Conservation (phyloP, 2,113 vertebrate species). For the Psittacula cyanocephala region DNA sequence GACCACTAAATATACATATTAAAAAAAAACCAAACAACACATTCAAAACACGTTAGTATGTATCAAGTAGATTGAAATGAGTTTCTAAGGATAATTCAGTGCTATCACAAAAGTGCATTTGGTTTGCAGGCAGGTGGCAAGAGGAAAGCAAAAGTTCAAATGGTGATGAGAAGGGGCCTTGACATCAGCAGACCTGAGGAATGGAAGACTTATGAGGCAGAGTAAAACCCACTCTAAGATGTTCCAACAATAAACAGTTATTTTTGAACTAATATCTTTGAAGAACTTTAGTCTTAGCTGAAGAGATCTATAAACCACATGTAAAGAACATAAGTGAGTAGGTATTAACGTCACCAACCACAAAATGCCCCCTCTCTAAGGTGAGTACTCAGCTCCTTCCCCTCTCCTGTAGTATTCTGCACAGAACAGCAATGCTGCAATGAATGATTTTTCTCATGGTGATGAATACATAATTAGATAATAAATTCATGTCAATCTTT, state of each 20-base stretch:
- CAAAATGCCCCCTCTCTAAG: neutral
- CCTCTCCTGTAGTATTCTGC: neutral
- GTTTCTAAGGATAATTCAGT: neutral
- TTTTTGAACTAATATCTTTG: neutral
- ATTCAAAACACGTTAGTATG: conserved; percentile 7
- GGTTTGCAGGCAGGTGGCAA: neutral
- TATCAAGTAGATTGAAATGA: conserved; percentile 6
- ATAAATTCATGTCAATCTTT: neutral
- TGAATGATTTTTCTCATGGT: neutral
- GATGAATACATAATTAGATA: neutral
- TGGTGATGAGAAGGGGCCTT: neutral
- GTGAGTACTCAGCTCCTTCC: neutral
- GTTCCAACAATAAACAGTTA: neutral
- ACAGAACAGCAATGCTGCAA: neutral
- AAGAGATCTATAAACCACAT: neutral
- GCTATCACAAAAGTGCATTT: conserved; percentile 22
- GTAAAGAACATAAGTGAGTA: neutral
- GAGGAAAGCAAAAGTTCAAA: neutral
- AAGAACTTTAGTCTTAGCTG: neutral
- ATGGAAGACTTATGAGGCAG: neutral
- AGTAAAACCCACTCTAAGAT: neutral
- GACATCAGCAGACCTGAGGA: neutral
- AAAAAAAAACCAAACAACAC: accelerated
- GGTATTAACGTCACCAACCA: neutral
- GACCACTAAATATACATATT: conserved; percentile 23